These are phyloP conservation scores for Antheraea yamamai DNA, from an alignment of 2,888 invertebrate genomes.

Conservation along the genomic window DNA sequence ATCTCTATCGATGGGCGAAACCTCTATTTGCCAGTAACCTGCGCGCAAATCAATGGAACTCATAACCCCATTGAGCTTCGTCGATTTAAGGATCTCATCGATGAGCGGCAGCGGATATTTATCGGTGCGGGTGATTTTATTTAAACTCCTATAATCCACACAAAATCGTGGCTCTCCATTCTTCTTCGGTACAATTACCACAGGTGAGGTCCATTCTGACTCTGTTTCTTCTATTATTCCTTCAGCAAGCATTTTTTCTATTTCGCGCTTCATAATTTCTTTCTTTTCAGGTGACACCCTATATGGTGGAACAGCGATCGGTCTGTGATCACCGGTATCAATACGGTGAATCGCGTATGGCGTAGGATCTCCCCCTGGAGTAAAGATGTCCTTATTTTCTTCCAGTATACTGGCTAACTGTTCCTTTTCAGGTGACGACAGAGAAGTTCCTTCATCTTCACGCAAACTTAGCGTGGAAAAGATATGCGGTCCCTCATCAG, in stretches of 20 bases:
- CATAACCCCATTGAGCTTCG: slow-evolving; percentile 27
- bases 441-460: slow-evolving; percentile 16
- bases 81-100: too few relatives aligned
- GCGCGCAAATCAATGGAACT: slow-evolving; percentile 31
- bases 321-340: slow-evolving; percentile 21
- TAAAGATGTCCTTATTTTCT: too few relatives aligned
- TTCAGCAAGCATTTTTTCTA: slow-evolving; percentile 27
- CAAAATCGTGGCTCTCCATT: too few relatives aligned
- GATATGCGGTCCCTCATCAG: not conserved
- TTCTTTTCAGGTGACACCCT: slow-evolving; percentile 25
- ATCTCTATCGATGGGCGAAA: slow-evolving; percentile 27
- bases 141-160: too few relatives aligned
- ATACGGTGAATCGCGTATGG: slow-evolving; percentile 10
- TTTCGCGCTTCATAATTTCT: slow-evolving; percentile 22
- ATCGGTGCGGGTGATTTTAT: too few relatives aligned
- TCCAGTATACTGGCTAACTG: too few relatives aligned
- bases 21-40: slow-evolving; percentile 35
- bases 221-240: too few relatives aligned
- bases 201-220: too few relatives aligned
- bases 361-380: slow-evolving; percentile 2
- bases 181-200: too few relatives aligned
- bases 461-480: not conserved
- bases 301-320: slow-evolving; percentile 22
- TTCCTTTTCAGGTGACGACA: not conserved
- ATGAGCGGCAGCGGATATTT: too few relatives aligned